Evolutionary conservation across 2,113 vertebrate genomes (phyloP).

Genomic region (Myrmophylax atrothorax): DNA sequence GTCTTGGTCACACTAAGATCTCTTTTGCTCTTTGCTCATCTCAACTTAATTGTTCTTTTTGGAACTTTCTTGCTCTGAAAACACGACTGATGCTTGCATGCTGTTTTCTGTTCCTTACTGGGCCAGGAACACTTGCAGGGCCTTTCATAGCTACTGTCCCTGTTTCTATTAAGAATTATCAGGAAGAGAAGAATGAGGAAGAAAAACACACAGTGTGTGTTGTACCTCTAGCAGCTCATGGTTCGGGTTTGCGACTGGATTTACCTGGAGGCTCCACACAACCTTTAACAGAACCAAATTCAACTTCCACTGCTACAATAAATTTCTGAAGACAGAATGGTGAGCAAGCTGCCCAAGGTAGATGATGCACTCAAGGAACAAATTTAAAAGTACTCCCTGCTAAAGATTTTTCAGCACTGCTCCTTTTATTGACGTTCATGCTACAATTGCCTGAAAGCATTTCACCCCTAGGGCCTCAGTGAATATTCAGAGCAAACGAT

Average conservation of each 20-base stretch:
- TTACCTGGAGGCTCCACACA: background rate
- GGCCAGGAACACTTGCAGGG: background rate
- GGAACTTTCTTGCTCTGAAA: background rate
- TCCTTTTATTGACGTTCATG: background rate
- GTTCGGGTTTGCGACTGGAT: background rate
- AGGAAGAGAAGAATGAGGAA: background rate
- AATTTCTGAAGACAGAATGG: background rate
- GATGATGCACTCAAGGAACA: background rate
- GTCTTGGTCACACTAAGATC: background rate
- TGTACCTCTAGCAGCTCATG: background rate
- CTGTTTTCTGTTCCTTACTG: background rate
- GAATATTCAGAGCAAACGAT: slow-evolving; percentile 6
- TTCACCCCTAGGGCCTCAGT: background rate
- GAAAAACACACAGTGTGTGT: background rate
- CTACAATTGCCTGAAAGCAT: background rate
- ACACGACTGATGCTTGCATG: background rate
- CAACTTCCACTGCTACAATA: background rate
- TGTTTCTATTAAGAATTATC: background rate
- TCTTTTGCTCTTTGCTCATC: background rate
- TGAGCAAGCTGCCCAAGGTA: background rate
- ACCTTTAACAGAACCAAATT: background rate
- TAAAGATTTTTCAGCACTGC: slow-evolving; percentile 1
- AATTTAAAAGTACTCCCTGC: background rate
- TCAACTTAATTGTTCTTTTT: background rate
- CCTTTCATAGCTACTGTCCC: background rate